Evolutionary conservation across 2,888 invertebrate species (phyloP), one percentile per base, ranked within the genome.

Genomic region (Pasiphila rectangulata): DNA sequence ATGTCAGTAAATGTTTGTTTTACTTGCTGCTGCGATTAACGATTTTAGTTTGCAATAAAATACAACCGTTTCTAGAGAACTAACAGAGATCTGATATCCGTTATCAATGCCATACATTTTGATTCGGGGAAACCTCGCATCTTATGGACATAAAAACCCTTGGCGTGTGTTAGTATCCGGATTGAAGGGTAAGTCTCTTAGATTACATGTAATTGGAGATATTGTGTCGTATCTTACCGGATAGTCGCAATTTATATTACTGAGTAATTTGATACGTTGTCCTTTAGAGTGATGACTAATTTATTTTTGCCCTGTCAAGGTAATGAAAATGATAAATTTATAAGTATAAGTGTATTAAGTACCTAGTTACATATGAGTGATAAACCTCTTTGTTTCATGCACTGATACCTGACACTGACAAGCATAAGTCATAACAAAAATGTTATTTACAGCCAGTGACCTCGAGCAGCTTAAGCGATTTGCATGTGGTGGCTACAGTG

Each of bases 141-240:
- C 95, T 37, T 95, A 95, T 83, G 94, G 94, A 88, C 94, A 95
- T 88, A 93, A 93, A 88, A 94, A 94, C 90, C 95, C 95, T 80
- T 95, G 95, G 95, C 92, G 95, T 81, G 95, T 95, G 65, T 91
- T 95, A 75, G 95, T 96, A 65, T 95, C 95, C 69, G 96, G 96
- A 79, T 89, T 96, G 69, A 95, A 95, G 93, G 93, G 94, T 94
- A 92, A 57, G 10, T 13, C 46, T 13, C 46, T 4, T 43, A 19
- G 13, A 47, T 40, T 37, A 39, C 16, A 9, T 24, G 17, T 17
- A 16, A 17, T 32, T n/a, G n/a, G 16, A 19, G 16, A 17, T 17
- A 17, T 32, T 32, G 32, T 9, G 34, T 52, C 40, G 24, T 21
- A 40, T 25, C 10, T 43, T 19, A 12, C 10, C 6, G 15, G 7